Evolutionary conservation across 92 coral and sea anemone species (phyloP), one percentile per base, ranked within the genome.

Genomic region (Ricordea florida): DNA sequence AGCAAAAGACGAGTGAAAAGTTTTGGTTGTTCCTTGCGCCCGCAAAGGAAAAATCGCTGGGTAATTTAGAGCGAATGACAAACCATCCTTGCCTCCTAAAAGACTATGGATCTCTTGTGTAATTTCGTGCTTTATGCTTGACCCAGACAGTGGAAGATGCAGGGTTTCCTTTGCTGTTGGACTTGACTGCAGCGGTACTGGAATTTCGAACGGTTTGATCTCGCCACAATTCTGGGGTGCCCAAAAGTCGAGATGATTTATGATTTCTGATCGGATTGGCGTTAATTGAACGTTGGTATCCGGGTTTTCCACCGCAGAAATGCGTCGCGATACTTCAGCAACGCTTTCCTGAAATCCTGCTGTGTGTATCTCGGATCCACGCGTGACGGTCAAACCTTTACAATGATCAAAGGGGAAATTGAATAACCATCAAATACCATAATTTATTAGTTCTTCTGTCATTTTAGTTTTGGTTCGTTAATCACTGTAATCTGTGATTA

Each of bases 201-300:
- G 45, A 25, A 6, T 49, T 13, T 6, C 40, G 13, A 21, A 17
- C 20, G 13, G 10, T 25, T 26, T 26, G 37, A 6, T 42, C 55
- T 24, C 53, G 13, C 10, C 13, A 53, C 6, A 18, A 27, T n/a
- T n/a, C n/a, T 28, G 77, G 20, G 22, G 37, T 25, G 43, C 32
- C 41, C 30, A n/a, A n/a, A 63, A 53, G 66, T 53, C 56, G 31
- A 53, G 51, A 26, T 70, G 38, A 40, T 55, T 70, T 9, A 26
- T 57, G 77, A 53, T 70, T 53, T 70, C 52, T 22, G 30, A 53
- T 53, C 30, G 52, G 25, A 53, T 53, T 26, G 64, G 65, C 40
- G 77, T 36, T 31, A 38, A 5, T 40, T 41, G 40, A 37, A 50
- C 28, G n/a, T n/a, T n/a, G 65, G 64, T 70, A 26, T 70, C 40